These are phyloP conservation scores for Choristoneura rosaceana DNA, from an alignment of 2,888 invertebrate genomes.

Conservation along the genomic window DNA sequence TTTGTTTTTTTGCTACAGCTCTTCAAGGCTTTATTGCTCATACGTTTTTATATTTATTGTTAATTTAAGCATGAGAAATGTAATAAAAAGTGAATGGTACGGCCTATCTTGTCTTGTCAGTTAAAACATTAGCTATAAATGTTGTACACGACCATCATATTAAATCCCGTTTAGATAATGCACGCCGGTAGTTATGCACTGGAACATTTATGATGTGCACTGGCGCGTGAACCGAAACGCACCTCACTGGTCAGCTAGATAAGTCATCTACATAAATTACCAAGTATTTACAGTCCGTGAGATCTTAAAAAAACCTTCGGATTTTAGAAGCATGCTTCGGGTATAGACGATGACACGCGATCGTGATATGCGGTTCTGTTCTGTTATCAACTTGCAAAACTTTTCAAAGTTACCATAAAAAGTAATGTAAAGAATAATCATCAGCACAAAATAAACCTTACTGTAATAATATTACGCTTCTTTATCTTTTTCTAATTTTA, in stretches of 20 bases:
- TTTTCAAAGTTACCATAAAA: no score
- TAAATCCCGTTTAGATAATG: conserved; percentile 14
- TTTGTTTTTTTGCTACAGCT: conserved; percentile 5
- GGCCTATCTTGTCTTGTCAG: not conserved
- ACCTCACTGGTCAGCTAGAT: conserved; percentile 45
- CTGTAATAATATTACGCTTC: no score
- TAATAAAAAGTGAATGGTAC: not conserved
- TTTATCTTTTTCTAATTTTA: no score
- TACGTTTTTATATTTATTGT: not conserved
- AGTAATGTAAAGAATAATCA: no score
- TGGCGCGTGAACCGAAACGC: conserved; percentile 49
- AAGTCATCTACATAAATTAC: conserved; percentile 39
- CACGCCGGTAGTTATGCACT: conserved; percentile 36
- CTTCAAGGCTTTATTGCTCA: conserved; percentile 7
- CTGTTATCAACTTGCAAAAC: no score
- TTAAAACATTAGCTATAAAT: conserved; percentile 10
- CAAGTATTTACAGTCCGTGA: conserved; percentile 29
- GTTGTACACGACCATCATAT: not conserved
- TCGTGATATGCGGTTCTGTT: no score
- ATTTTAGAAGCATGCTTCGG: no score
- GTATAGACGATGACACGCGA: no score
- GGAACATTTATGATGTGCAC: conserved; percentile 44
- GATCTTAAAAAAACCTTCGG: no score
- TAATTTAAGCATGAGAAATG: conserved; percentile 8
- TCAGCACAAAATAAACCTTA: no score